Evolutionary conservation across 2,113 vertebrate genomes (phyloP).

Genomic region (Recurvirostra avosetta): DNA sequence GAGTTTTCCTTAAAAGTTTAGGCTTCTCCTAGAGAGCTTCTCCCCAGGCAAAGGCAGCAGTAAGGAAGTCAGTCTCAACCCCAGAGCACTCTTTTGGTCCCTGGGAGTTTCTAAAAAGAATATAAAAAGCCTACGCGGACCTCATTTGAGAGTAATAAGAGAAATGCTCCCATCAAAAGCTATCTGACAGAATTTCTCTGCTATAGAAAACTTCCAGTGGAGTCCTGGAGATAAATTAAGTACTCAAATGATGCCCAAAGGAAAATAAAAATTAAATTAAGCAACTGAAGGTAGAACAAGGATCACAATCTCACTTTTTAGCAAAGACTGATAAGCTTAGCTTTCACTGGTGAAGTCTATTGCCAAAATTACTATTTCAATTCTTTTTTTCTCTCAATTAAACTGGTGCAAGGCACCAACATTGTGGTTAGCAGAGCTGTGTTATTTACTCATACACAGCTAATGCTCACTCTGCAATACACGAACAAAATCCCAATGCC

Average conservation of each 20-base stretch:
- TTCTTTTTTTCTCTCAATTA: background rate
- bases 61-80: background rate
- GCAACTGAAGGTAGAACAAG: background rate
- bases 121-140: background rate
- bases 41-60: background rate
- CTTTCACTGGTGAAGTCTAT: background rate
- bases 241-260: background rate
- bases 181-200: background rate
- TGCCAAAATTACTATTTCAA: background rate
- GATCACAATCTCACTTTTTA: background rate
- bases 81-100: background rate
- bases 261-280: background rate
- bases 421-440: accelerated
- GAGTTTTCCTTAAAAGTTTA: background rate
- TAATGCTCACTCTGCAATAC: background rate
- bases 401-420: background rate
- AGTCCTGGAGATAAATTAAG: background rate
- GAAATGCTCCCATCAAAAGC: background rate
- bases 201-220: background rate
- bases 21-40: background rate
- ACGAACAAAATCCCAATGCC: background rate
- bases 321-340: background rate
- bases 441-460: background rate
- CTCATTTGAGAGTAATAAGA: background rate
- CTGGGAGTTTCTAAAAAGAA: background rate